Percentiles rank a stretch among this genome's conserved stretches.
Evolutionary conservation across 2,797 vertebrate species (phyloP).

Genomic region (Ctenosaura bakeri): DNA sequence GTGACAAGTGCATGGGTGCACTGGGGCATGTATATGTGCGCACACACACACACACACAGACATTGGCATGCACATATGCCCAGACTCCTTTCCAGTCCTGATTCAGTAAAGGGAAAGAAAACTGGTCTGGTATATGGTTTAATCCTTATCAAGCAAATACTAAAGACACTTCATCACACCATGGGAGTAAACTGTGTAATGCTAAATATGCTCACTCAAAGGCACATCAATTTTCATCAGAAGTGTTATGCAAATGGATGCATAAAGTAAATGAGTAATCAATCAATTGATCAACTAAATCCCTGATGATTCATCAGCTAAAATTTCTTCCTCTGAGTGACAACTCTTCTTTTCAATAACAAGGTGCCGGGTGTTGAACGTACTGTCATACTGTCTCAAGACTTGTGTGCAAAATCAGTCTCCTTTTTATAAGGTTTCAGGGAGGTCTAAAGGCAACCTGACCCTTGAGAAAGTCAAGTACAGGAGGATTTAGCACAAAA

Average conservation of each 20-base stretch:
- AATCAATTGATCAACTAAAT: background rate
- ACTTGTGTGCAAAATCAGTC: background rate
- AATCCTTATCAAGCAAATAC: background rate
- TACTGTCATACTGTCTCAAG: background rate
- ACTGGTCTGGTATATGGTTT: background rate
- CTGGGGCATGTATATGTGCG: no score
- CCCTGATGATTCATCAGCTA: background rate
- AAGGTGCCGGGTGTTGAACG: background rate
- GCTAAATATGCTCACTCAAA: background rate
- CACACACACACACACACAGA: background rate
- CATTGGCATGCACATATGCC: background rate
- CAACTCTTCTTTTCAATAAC: background rate
- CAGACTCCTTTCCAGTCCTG: background rate
- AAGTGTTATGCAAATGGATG: background rate
- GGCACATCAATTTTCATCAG: background rate
- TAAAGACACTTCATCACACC: background rate
- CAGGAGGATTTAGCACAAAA: slow-evolving; percentile 16
- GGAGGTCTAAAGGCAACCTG: slow-evolving; percentile 17
- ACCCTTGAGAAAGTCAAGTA: background rate
- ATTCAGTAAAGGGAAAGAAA: background rate
- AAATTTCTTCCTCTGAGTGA: background rate
- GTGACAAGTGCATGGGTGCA: background rate
- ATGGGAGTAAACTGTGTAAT: background rate
- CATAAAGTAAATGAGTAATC: background rate
- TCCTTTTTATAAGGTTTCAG: background rate